Evolutionary conservation across 2,888 invertebrate genomes (phyloP), one percentile per base, ranked within the genome.

Genomic region (Hemithea aestivaria): DNA sequence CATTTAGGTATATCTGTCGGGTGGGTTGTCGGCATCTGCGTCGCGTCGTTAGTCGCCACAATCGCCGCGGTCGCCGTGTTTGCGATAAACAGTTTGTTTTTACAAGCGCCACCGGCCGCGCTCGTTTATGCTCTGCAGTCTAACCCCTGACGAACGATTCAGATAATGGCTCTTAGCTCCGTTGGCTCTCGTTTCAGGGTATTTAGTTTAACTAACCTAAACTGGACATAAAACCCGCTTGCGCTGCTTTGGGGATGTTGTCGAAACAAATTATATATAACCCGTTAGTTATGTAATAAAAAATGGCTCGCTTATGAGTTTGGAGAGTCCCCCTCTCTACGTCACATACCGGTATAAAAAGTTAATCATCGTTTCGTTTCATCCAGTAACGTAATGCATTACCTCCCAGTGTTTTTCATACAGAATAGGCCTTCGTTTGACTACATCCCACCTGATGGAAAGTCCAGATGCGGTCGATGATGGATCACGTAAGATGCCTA

Each of bases 1-100:
- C n/a, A n/a, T n/a, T n/a, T n/a, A n/a, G n/a, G n/a, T n/a, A n/a
- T n/a, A n/a, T n/a, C n/a, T n/a, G n/a, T n/a, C n/a, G n/a, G n/a
- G n/a, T n/a, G n/a, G n/a, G 16, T 5, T 4, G 16, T 73, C 66
- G 66, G 67, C 73, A 72, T 73, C 71, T 73, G 77, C 67, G 42
- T 20, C 35, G 35, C 41, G 37, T 48, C 51, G 51, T 44, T 44
- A 44, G 41, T 33, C 45, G 20, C 33, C 32, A 10, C 42, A 35
- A 40, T 30, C 34, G 28, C 31, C 43, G 35, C 33, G 12, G 29
- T 28, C 36, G 36, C 29, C 33, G 21, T 42, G 40, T 48, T 46
- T 48, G 35, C 45, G 45, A 54, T 48, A 51, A 48, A 50, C 50
- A 50, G 44, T 53, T 48, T 45, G 50, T 53, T 50, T 53, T 53